Evolutionary conservation across 2,113 vertebrate genomes (phyloP).

Genomic region (Ictalurus furcatus): DNA sequence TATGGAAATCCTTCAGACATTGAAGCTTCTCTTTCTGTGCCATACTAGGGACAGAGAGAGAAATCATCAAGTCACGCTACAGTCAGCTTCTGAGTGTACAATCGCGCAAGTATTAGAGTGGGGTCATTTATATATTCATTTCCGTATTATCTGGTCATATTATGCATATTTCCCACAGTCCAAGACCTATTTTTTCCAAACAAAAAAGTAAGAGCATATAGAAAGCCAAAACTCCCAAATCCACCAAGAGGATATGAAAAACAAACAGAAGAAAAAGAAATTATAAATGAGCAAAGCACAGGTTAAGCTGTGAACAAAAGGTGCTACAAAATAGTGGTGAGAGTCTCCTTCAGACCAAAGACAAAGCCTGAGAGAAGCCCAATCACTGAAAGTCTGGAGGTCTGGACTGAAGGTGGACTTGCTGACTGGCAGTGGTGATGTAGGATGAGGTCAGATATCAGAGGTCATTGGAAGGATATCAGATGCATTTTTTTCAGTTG

Average conservation of each 20-base stretch:
- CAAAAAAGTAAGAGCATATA: neutral
- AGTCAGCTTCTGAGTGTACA: neutral
- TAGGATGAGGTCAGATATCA: neutral
- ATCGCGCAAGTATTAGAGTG: neutral
- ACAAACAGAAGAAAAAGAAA: neutral
- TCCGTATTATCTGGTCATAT: neutral
- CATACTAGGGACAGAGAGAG: slow-evolving; percentile 72
- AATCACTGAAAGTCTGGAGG: neutral
- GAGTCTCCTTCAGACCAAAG: neutral
- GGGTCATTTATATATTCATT: neutral
- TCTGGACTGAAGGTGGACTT: neutral
- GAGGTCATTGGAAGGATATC: neutral
- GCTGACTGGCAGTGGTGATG: neutral
- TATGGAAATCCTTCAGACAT: slow-evolving; percentile 97
- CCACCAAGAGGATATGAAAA: neutral
- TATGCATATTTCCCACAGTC: neutral
- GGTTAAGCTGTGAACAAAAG: neutral
- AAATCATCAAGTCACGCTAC: neutral
- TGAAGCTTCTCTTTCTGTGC: slow-evolving; percentile 96
- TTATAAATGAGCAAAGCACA: neutral
- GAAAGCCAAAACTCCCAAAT: neutral
- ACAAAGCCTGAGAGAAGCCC: neutral
- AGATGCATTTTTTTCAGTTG: neutral
- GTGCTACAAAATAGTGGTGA: neutral
- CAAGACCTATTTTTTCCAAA: neutral